Percentiles rank a stretch among this genome's conserved stretches.
These are phyloP conservation scores for Megaleporinus macrocephalus DNA, from an alignment of 2,113 vertebrate genomes.

Conservation along the genomic window DNA sequence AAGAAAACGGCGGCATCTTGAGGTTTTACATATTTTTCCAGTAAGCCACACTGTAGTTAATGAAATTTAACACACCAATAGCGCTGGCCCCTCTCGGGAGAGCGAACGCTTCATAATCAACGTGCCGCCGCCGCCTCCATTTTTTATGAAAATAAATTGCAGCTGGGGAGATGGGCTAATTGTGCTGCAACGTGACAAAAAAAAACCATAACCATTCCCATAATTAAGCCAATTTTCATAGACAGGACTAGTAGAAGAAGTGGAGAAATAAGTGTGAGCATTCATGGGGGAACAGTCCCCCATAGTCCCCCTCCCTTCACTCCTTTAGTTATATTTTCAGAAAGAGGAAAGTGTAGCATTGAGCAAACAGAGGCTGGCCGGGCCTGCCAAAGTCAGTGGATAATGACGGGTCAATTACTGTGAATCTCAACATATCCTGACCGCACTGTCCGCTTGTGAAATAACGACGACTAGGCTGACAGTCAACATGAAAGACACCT, in stretches of 20 bases:
- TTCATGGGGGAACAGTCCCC: constrained; percentile 77
- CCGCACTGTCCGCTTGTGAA: constrained; percentile 74
- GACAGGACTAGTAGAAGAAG: constrained; percentile 85
- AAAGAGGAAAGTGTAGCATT: constrained; percentile 85
- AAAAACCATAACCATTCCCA: constrained; percentile 86
- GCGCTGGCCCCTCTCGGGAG: constrained; percentile 80
- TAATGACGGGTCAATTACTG: constrained; percentile 85
- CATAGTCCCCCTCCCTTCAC: constrained; percentile 45
- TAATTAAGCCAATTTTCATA: constrained; percentile 94
- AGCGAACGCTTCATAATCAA: constrained; percentile 86
- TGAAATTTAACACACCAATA: constrained; percentile 96
- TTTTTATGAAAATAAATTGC: constrained; percentile 98
- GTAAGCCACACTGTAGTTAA: constrained; percentile 92
- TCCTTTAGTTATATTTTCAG: constrained; percentile 25
- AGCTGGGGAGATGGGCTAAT: constrained; percentile 92
- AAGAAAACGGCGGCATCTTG: constrained; percentile 75
- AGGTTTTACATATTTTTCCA: constrained; percentile 91
- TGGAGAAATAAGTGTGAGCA: constrained; percentile 88
- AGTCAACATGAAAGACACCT: constrained; percentile 76
- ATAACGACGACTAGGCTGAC: constrained; percentile 71
- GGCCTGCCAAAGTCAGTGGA: constrained; percentile 72
- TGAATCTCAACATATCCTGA: constrained; percentile 67
- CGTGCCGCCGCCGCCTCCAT: constrained; percentile 89
- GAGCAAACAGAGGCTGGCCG: constrained; percentile 80
- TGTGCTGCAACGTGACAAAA: constrained; percentile 82